Evolutionary conservation across 2,797 vertebrate species (phyloP).

Genomic region (Onychomys torridus): DNA sequence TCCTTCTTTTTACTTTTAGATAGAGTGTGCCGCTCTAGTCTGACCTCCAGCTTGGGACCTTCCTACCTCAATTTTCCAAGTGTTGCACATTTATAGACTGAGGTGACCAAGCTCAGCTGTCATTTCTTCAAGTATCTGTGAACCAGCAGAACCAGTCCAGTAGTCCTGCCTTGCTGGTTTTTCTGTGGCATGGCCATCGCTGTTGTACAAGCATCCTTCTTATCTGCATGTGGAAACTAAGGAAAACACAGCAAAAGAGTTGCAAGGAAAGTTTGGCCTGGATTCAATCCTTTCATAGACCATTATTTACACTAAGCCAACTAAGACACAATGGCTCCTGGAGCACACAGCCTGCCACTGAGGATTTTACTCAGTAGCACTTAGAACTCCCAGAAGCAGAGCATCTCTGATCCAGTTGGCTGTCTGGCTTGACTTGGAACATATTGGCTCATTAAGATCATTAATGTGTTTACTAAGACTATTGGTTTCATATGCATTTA

Average conservation of each 20-base stretch:
- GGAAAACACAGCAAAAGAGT: not conserved
- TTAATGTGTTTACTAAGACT: not conserved
- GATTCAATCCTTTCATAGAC: not conserved
- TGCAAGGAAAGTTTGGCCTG: not conserved
- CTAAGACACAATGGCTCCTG: not conserved
- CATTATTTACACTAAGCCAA: not conserved
- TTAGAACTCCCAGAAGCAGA: not conserved
- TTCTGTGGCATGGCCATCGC: not conserved
- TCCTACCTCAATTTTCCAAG: not conserved
- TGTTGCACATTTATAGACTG: not conserved
- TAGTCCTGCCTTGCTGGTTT: not conserved
- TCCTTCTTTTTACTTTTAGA: not conserved
- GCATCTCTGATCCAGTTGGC: not conserved
- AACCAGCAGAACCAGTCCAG: not conserved
- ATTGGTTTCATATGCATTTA: not conserved
- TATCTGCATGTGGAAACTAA: slow-evolving; percentile 8
- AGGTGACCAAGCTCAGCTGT: not conserved
- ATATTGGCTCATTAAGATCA: not conserved
- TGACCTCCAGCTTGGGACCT: not conserved
- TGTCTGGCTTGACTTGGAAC: not conserved
- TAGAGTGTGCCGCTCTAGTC: rapidly evolving
- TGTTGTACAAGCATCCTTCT: not conserved
- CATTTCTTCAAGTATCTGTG: not conserved
- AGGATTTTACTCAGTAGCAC: not conserved
- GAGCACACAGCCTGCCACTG: not conserved